Evolutionary conservation across 2,113 vertebrate species (phyloP).

Genomic region (Suricata suricatta): DNA sequence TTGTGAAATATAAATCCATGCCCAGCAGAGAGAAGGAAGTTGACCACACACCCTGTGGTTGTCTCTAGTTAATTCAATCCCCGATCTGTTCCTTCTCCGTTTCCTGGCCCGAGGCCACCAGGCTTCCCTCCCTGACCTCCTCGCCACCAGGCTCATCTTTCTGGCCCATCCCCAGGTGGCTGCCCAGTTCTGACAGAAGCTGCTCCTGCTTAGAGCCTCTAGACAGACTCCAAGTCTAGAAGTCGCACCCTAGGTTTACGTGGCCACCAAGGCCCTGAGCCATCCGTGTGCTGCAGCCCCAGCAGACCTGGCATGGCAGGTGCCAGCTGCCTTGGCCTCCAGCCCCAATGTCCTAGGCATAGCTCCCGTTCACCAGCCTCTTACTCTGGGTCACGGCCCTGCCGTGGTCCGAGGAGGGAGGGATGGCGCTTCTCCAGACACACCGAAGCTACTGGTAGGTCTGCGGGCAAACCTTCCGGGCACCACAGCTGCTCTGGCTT

Average conservation of each 20-base stretch:
- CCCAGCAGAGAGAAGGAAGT: no score
- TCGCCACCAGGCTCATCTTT: no score
- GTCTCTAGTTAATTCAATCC: not conserved
- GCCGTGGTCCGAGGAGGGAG: not conserved
- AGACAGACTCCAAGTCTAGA: fast-evolving
- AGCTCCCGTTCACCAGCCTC: not conserved
- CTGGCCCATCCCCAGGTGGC: fast-evolving
- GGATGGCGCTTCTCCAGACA: fast-evolving
- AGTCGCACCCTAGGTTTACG: not conserved
- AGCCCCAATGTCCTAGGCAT: fast-evolving
- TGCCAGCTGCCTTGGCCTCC: not conserved
- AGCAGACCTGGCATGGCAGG: fast-evolving
- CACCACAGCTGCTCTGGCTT: no score
- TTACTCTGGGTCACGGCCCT: fast-evolving
- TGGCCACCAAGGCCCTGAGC: fast-evolving
- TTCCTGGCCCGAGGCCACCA: not conserved
- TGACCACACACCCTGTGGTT: fast-evolving
- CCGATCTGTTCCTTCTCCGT: not conserved
- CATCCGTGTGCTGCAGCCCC: fast-evolving
- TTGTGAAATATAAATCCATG: not conserved
- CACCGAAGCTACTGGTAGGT: not conserved
- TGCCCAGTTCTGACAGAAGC: not conserved
- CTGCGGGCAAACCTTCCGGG: not conserved
- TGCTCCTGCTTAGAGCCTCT: not conserved
- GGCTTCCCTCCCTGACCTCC: not conserved